phyloP scores from a whole-genome alignment of 2,888 invertebrate genomes.

The Chironomus tentans region DNA sequence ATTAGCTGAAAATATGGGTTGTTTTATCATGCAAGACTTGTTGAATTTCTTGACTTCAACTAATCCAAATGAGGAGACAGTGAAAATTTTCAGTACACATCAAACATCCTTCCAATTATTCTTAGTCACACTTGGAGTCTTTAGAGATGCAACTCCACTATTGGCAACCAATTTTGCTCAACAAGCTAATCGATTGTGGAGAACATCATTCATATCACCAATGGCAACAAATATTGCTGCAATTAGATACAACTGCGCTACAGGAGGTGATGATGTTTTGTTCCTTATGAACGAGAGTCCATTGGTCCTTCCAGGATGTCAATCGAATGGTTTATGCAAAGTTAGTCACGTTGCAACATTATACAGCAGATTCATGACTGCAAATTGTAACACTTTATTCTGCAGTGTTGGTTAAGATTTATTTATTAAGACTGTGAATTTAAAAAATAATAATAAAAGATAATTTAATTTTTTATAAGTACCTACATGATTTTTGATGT shows the following conservation, averaged over 20 bases:
- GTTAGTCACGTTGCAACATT: background rate
- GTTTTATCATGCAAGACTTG: constrained; percentile 57
- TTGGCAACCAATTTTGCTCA: constrained; percentile 52
- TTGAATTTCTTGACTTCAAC: constrained; percentile 38
- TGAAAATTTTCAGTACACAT: constrained; percentile 54
- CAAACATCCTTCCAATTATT: constrained; percentile 48
- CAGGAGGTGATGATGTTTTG: background rate
- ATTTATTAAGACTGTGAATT: background rate
- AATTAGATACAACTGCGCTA: constrained; percentile 43
- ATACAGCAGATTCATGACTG: background rate
- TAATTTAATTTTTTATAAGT: too few species aligned
- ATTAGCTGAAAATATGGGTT: constrained; percentile 53
- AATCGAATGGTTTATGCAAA: background rate
- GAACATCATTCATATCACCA: constrained; percentile 52
- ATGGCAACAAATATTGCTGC: constrained; percentile 60
- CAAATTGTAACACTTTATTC: background rate
- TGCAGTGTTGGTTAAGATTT: background rate
- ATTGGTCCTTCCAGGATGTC: constrained; percentile 3
- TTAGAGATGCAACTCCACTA: constrained; percentile 48
- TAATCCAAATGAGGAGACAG: constrained; percentile 54
- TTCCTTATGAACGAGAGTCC: background rate
- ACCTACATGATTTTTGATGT: too few species aligned
- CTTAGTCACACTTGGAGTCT: constrained; percentile 49
- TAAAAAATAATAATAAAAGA: too few species aligned
- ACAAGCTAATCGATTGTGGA: constrained; percentile 49